phyloP scores from a whole-genome alignment of 1,140 invertebrate species.

The Plectus sambesii region DNA sequence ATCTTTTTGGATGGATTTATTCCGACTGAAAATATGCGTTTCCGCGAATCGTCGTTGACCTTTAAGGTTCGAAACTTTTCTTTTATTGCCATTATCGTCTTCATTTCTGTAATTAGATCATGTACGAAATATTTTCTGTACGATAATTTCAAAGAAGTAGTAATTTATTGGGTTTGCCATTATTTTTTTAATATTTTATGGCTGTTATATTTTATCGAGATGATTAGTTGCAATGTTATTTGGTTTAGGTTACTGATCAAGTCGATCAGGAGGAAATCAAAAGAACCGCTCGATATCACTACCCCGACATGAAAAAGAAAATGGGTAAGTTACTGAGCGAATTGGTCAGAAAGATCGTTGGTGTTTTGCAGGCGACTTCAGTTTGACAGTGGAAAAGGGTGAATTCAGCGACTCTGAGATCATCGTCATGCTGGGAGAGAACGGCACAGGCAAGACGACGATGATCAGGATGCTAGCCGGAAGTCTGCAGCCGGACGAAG shows the following conservation, averaged over 20 bases:
- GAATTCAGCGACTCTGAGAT: slow-evolving; percentile 99
- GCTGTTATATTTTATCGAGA: slow-evolving; percentile 36
- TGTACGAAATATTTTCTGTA: background rate
- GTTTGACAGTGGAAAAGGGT: slow-evolving; percentile 67
- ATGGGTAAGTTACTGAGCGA: too few species aligned
- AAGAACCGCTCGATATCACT: slow-evolving; percentile 86
- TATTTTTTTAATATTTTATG: slow-evolving; percentile 34
- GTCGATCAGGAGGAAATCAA: slow-evolving; percentile 93
- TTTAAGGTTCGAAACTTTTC: background rate
- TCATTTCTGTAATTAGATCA: background rate
- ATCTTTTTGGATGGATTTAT: slow-evolving; percentile 99
- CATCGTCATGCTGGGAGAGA: slow-evolving; percentile 92
- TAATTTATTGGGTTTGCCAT: background rate
- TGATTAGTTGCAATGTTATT: too few species aligned
- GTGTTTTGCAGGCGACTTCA: slow-evolving; percentile 66
- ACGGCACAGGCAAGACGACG: slow-evolving; percentile 98
- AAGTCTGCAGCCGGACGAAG: slow-evolving; percentile 77
- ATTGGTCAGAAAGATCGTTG: background rate
- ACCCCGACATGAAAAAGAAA: slow-evolving; percentile 61
- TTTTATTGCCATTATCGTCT: background rate
- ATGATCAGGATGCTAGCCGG: slow-evolving; percentile 97
- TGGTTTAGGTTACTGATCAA: slow-evolving; percentile 96
- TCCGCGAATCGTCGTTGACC: too few species aligned
- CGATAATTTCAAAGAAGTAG: background rate
- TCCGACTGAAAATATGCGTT: slow-evolving; percentile 95